Percentiles rank a stretch among this genome's conserved stretches.
phyloP scores from a whole-genome alignment of 2,888 invertebrate species.

The Imbricaverruca yamaguchii region DNA sequence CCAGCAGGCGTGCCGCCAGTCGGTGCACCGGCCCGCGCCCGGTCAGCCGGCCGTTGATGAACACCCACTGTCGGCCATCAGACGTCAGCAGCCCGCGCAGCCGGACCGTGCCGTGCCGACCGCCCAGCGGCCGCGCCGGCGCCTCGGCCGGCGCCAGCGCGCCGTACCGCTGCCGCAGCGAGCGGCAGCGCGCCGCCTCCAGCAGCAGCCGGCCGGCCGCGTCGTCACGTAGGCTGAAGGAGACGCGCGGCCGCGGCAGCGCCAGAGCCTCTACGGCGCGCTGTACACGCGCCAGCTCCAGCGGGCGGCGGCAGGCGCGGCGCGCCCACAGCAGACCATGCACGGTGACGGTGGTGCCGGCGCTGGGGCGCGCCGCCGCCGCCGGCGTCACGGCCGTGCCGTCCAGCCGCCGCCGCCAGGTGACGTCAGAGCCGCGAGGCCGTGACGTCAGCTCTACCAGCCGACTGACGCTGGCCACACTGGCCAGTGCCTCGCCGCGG shows the following conservation, averaged over 20 bases:
- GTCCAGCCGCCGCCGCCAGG: constrained; percentile 52
- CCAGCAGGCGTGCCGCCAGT: not conserved
- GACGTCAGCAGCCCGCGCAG: not conserved
- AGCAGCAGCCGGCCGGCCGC: constrained; percentile 51
- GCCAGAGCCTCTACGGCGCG: constrained; percentile 53
- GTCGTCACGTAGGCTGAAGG: constrained; percentile 62
- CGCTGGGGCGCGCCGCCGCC: constrained; percentile 49
- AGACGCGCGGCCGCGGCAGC: constrained; percentile 55
- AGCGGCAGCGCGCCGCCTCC: constrained; percentile 51
- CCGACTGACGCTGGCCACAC: constrained; percentile 52
- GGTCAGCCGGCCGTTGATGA: not conserved
- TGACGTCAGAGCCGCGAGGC: constrained; percentile 42
- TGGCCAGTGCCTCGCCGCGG: constrained; percentile 59
- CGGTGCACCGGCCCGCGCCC: not conserved
- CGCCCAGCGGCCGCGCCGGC: constrained; percentile 40
- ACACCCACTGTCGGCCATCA: not conserved
- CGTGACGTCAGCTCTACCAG: constrained; percentile 55
- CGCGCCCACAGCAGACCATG: constrained; percentile 56
- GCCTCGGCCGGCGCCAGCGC: constrained; percentile 45
- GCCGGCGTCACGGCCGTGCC: constrained; percentile 40
- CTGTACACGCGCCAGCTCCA: constrained; percentile 50
- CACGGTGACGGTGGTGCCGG: constrained; percentile 64
- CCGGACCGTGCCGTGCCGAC: constrained; percentile 41
- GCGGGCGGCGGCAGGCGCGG: constrained; percentile 53
- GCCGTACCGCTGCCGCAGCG: constrained; percentile 49